These are phyloP conservation scores for Stenodera caucasica DNA, from an alignment of 2,888 invertebrate genomes.

Conservation along the genomic window DNA sequence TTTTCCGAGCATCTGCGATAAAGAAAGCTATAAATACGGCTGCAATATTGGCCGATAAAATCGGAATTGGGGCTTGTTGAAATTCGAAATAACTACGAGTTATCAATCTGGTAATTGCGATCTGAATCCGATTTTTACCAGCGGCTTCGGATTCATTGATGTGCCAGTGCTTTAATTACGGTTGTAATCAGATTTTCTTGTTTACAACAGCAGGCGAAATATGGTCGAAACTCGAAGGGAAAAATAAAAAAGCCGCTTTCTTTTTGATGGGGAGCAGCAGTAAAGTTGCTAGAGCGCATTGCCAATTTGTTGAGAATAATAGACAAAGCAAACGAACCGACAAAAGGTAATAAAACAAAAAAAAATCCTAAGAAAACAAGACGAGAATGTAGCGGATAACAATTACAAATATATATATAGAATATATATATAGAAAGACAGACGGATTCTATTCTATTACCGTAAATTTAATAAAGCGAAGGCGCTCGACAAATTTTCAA, in stretches of 20 bases:
- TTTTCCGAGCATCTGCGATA: background rate
- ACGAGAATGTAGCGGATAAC: background rate
- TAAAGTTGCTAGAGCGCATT: background rate
- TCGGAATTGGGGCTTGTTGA: no score
- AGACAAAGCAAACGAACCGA: conserved; percentile 4
- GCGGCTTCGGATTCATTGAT: no score
- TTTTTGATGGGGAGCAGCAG: background rate
- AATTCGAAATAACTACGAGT: no score
- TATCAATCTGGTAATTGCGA: no score
- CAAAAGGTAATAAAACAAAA: background rate
- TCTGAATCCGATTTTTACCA: no score
- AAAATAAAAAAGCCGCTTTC: background rate
- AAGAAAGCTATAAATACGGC: no score
- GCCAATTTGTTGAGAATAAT: conserved; percentile 1
- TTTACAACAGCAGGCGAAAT: background rate
- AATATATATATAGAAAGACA: background rate
- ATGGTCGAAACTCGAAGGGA: background rate
- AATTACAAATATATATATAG: background rate
- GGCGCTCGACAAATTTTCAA: background rate
- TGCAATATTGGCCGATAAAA: no score
- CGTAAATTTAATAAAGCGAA: background rate
- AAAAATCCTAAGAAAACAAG: background rate
- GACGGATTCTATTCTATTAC: background rate
- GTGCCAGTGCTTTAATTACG: no score
- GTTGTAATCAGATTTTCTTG: no score